phyloP scores from a whole-genome alignment of 37 sponge, comb jelly and placozoan genomes.

The Cladorhizidae sp. region DNA sequence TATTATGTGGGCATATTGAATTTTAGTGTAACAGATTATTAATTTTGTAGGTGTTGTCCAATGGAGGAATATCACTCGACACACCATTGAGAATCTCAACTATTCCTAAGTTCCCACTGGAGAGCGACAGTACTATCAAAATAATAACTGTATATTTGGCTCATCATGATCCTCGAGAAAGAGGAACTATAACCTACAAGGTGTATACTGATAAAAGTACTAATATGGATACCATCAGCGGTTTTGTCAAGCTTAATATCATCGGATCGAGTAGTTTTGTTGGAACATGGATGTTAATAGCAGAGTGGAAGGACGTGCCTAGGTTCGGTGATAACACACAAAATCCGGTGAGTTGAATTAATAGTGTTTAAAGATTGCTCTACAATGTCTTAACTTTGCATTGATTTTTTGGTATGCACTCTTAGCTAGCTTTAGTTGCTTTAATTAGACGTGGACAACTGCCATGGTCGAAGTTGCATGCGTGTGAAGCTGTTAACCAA shows the following conservation, averaged over 20 bases:
- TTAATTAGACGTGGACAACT: too few species aligned
- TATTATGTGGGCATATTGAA: too few species aligned
- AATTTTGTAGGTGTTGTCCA: slow-evolving; percentile 40
- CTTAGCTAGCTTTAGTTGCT: too few species aligned
- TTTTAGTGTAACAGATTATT: neutral
- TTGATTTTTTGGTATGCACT: too few species aligned
- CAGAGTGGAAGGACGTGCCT: slow-evolving; percentile 51
- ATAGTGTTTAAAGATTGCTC: too few species aligned
- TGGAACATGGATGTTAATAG: slow-evolving; percentile 62
- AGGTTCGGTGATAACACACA: slow-evolving; percentile 26
- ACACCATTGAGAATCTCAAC: neutral
- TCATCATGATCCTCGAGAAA: slow-evolving; percentile 51
- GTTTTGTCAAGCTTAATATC: slow-evolving; percentile 7
- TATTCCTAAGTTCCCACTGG: slow-evolving; percentile 30
- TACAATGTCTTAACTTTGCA: too few species aligned
- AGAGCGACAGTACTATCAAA: neutral
- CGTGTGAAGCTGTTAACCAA: too few species aligned
- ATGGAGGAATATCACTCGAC: slow-evolving; percentile 59
- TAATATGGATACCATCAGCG: slow-evolving; percentile 16
- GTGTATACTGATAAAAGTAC: slow-evolving; percentile 13
- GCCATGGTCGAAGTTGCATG: too few species aligned
- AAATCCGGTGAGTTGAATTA: neutral
- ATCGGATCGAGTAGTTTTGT: slow-evolving; percentile 13
- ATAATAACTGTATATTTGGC: slow-evolving; percentile 79
- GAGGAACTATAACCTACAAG: slow-evolving; percentile 49